Conservation (phyloP, 2,797 vertebrate genomes). For the Spheniscus humboldti region DNA sequence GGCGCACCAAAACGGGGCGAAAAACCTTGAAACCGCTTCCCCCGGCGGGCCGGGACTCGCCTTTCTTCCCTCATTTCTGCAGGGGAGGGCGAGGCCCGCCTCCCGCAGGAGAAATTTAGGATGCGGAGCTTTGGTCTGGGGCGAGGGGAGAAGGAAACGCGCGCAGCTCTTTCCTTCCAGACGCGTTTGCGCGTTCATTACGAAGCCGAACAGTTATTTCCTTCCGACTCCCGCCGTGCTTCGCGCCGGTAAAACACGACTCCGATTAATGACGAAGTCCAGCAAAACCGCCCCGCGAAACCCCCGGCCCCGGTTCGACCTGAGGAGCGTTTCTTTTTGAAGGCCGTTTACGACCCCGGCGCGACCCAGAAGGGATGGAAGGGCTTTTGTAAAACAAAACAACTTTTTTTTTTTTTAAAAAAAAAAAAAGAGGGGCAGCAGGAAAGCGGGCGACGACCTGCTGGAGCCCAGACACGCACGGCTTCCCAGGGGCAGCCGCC, state of each 20-base stretch:
- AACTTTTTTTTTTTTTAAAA: no score
- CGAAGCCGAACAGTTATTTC: fast-evolving
- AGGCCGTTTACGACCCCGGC: background rate
- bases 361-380: fast-evolving
- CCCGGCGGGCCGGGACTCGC: fast-evolving
- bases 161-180: background rate
- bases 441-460: background rate
- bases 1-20: background rate
- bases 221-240: fast-evolving
- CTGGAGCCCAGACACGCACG: background rate
- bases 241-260: background rate
- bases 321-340: background rate
- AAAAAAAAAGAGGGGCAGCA: background rate
- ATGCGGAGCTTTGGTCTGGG: background rate
- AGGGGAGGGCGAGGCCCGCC: background rate
- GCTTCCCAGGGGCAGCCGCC: background rate
- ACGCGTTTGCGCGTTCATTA: fast-evolving
- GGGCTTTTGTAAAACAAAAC: background rate
- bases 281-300: background rate
- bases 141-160: background rate
- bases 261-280: fast-evolving
- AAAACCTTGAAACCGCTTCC: background rate
- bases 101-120: background rate
- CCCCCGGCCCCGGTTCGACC: background rate
- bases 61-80: background rate